Evolutionary conservation across 2,113 vertebrate genomes (phyloP).

Genomic region (Aegotheles bennettii): DNA sequence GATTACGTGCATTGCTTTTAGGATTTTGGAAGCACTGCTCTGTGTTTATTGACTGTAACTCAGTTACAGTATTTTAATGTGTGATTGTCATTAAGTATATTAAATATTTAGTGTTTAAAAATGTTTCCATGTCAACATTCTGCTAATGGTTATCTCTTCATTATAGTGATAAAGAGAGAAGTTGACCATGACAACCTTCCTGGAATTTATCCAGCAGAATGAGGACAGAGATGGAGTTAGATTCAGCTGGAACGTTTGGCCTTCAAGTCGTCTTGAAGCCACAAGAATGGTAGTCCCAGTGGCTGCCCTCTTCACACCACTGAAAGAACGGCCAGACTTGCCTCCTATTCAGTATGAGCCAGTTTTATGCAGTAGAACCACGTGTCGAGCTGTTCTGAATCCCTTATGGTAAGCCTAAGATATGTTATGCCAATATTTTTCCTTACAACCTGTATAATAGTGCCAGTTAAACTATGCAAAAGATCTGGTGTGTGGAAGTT

Average conservation of each 20-base stretch:
- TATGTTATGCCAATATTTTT: background rate
- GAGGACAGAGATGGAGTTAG: conserved; percentile 96
- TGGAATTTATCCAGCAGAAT: conserved; percentile 96
- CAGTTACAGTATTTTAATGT: background rate
- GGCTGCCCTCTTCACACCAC: conserved; percentile 86
- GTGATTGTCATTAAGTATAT: background rate
- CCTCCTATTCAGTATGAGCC: conserved; percentile 98
- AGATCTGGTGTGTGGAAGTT: background rate
- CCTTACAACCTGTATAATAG: background rate
- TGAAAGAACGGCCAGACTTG: conserved; percentile 90
- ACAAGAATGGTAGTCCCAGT: conserved; percentile 96
- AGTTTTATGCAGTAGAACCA: conserved; percentile 93
- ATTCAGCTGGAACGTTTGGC: conserved; percentile 99
- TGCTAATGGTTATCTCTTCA: background rate
- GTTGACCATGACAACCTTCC: conserved; percentile 89
- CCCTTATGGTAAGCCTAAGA: conserved; percentile 85
- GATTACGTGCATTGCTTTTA: background rate
- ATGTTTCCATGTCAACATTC: background rate
- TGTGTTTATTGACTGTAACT: background rate
- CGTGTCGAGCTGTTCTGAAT: conserved; percentile 93
- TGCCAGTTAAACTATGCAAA: background rate
- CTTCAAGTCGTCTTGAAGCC: conserved; percentile 94
- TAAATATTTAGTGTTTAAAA: background rate
- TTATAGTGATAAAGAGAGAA: conserved; percentile 55
- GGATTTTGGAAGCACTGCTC: background rate